Conservation (phyloP, 2,888 invertebrate species). For the Caprella mutica region DNA sequence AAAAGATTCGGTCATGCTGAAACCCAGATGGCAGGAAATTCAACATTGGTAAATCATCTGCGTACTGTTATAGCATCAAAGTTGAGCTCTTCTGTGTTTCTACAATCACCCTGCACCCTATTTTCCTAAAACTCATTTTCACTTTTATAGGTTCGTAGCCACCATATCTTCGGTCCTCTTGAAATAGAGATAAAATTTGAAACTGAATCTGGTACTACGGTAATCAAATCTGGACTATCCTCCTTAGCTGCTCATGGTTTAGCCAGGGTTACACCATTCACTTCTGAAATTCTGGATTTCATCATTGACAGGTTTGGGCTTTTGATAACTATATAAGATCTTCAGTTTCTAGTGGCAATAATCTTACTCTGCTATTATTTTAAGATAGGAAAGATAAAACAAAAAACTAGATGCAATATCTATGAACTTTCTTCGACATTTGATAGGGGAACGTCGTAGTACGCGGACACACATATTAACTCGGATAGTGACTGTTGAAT, state of each 20-base stretch:
- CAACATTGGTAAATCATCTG: constrained; percentile 27
- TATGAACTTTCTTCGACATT: no score
- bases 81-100: no score
- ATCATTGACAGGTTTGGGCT: constrained; percentile 25
- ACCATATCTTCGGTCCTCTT: constrained; percentile 25
- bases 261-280: constrained; percentile 3
- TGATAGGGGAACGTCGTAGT: no score
- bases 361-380: no score
- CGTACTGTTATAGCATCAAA: no score
- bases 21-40: constrained; percentile 30
- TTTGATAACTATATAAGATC: no score
- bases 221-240: constrained; percentile 23
- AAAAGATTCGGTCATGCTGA: constrained; percentile 31
- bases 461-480: no score
- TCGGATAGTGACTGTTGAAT: no score
- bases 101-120: no score
- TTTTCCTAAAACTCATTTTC: neutral
- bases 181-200: constrained; percentile 23
- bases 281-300: constrained; percentile 22
- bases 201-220: constrained; percentile 19
- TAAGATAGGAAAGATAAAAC: no score
- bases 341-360: no score
- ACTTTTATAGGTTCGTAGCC: constrained; percentile 26
- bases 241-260: constrained; percentile 27
- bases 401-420: no score